A percentile compares a stretch with the other conserved stretches of the same genome.
These are phyloP conservation scores for Lacanobia oleracea DNA, from an alignment of 2,888 invertebrate genomes.

Conservation along the genomic window DNA sequence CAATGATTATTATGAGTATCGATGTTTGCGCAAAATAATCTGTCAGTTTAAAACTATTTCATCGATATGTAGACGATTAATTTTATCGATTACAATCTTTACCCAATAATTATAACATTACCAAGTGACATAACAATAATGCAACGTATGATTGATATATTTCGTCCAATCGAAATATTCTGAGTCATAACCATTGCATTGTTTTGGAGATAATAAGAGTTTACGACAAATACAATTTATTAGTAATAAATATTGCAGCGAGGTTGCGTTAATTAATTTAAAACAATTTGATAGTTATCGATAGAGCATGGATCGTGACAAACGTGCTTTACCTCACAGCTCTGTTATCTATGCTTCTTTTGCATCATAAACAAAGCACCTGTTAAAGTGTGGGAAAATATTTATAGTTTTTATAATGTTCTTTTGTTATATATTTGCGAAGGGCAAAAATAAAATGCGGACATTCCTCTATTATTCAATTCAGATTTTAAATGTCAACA, in stretches of 20 bases:
- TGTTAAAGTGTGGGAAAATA: constrained; percentile 67
- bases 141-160: constrained; percentile 53
- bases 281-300: constrained; percentile 51
- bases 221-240: constrained; percentile 61
- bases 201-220: constrained; percentile 59
- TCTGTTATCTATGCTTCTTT: constrained; percentile 63
- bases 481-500: constrained; percentile 39
- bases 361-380: constrained; percentile 74
- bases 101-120: constrained; percentile 63
- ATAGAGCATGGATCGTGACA: constrained; percentile 64
- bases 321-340: constrained; percentile 70
- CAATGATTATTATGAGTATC: constrained; percentile 30
- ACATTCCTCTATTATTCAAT: constrained; percentile 31
- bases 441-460: constrained; percentile 37
- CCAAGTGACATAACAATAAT: constrained; percentile 62
- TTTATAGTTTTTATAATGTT: constrained; percentile 15
- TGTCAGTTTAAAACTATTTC: constrained; percentile 45
- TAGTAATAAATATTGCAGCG: constrained; percentile 64
- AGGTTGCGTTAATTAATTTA: constrained; percentile 53
- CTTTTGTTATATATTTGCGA: constrained; percentile 22
- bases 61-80: constrained; percentile 52
- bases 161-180: constrained; percentile 56
- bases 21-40: constrained; percentile 58
- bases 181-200: constrained; percentile 59
- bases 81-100: constrained; percentile 56